Evolutionary conservation across 2,797 vertebrate species (phyloP).

Genomic region (Muscicapa striata): DNA sequence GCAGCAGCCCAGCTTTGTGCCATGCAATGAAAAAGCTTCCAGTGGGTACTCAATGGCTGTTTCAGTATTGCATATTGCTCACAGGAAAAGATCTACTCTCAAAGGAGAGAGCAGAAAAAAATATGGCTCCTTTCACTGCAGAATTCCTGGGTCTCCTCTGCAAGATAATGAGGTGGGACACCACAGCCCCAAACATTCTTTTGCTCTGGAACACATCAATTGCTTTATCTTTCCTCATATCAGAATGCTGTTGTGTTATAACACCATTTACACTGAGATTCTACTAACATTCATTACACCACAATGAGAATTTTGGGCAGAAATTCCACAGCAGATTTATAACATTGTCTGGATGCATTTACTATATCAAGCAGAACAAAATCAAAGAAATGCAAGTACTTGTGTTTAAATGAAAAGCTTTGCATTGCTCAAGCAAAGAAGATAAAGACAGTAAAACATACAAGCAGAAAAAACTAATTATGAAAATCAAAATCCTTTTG

Average conservation of each 20-base stretch:
- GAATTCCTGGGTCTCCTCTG: not conserved
- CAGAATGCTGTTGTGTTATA: not conserved
- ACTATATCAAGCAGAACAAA: not conserved
- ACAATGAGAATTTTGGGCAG: not conserved
- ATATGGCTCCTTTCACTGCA: not conserved
- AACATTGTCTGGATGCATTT: not conserved
- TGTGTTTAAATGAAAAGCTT: not conserved
- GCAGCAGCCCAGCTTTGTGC: not conserved
- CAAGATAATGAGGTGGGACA: not conserved
- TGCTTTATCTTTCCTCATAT: not conserved
- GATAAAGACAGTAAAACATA: constrained; percentile 1
- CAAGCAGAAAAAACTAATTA: constrained; percentile 26
- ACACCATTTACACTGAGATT: not conserved
- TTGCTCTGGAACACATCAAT: not conserved
- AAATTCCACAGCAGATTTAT: not conserved
- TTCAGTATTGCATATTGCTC: not conserved
- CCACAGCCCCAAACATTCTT: not conserved
- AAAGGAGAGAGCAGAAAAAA: not conserved
- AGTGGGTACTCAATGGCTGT: not conserved
- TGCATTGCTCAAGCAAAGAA: not conserved
- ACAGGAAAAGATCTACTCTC: not conserved
- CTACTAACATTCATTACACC: not conserved
- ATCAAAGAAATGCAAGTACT: not conserved
- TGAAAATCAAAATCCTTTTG: constrained; percentile 38
- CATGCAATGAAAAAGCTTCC: not conserved